Conservation (phyloP, 2,888 invertebrate genomes). For the Isotomurus palustris region DNA sequence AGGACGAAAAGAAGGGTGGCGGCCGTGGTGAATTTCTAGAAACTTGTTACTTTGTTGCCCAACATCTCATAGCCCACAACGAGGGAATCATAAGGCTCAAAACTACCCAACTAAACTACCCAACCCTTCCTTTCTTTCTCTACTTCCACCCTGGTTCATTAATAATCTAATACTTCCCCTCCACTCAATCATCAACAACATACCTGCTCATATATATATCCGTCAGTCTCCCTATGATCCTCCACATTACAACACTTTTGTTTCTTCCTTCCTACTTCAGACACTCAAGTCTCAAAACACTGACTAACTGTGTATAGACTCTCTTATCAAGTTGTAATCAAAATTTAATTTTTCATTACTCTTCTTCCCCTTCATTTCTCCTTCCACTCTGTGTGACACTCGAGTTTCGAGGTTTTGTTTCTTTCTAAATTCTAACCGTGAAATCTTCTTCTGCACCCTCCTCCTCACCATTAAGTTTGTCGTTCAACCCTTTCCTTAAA, state of each 20-base stretch:
- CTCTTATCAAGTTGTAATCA: constrained; percentile 34
- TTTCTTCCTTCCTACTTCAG: neutral
- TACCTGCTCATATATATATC: neutral
- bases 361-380: constrained; percentile 13
- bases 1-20: neutral
- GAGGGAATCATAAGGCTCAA: too few relatives aligned
- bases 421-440: too few relatives aligned
- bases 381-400: too few relatives aligned
- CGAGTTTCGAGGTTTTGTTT: too few relatives aligned
- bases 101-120: too few relatives aligned
- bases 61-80: too few relatives aligned
- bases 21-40: too few relatives aligned
- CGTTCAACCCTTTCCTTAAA: too few relatives aligned
- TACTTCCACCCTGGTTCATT: constrained; percentile 1
- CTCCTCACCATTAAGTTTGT: too few relatives aligned
- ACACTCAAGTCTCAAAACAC: neutral
- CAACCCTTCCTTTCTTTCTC: neutral
- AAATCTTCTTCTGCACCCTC: too few relatives aligned
- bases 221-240: neutral
- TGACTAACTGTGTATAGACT: neutral
- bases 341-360: constrained; percentile 38
- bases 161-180: constrained; percentile 5
- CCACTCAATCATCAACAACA: neutral
- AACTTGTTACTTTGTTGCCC: too few relatives aligned
- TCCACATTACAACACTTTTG: neutral